A percentile compares a stretch with the other conserved stretches of the same genome.
These are phyloP conservation scores for Arvicanthis niloticus DNA, from an alignment of 2,113 vertebrate genomes.

Conservation along the genomic window DNA sequence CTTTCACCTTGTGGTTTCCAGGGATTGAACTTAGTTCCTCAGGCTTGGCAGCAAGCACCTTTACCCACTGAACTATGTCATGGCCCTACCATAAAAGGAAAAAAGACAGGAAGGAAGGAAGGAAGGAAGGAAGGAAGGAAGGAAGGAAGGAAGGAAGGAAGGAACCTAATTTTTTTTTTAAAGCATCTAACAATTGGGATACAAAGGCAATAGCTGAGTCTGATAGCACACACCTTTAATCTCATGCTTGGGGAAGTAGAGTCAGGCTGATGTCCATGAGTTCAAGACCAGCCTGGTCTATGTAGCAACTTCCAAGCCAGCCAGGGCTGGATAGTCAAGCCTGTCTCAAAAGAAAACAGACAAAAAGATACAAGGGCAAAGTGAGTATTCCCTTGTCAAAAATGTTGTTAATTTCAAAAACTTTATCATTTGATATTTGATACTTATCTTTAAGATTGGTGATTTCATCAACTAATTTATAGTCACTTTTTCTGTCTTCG, in stretches of 20 bases:
- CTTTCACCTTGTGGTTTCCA: not conserved
- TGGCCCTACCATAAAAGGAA: not conserved
- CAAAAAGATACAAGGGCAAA: not conserved
- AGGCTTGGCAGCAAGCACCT: not conserved
- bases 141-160: no score
- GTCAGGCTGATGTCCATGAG: not conserved
- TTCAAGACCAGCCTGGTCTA: not conserved
- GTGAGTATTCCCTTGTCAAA: not conserved
- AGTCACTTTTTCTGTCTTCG: not conserved
- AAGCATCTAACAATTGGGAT: not conserved
- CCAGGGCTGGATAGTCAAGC: not conserved
- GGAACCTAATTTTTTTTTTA: conserved; percentile 17
- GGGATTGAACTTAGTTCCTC: not conserved
- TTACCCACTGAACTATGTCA: not conserved
- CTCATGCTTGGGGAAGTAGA: no score
- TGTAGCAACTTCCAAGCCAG: not conserved
- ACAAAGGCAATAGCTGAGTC: not conserved
- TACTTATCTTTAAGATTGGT: not conserved
- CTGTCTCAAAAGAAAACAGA: not conserved
- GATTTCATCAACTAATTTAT: conserved; percentile 26
- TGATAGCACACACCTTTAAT: not conserved
- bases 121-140: no score
- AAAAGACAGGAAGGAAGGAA: not conserved
- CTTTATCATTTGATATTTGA: conserved; percentile 20
- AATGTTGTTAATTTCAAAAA: conserved; percentile 37